phyloP scores from a whole-genome alignment of 2,888 invertebrate genomes.

The Tribolium freemani region DNA sequence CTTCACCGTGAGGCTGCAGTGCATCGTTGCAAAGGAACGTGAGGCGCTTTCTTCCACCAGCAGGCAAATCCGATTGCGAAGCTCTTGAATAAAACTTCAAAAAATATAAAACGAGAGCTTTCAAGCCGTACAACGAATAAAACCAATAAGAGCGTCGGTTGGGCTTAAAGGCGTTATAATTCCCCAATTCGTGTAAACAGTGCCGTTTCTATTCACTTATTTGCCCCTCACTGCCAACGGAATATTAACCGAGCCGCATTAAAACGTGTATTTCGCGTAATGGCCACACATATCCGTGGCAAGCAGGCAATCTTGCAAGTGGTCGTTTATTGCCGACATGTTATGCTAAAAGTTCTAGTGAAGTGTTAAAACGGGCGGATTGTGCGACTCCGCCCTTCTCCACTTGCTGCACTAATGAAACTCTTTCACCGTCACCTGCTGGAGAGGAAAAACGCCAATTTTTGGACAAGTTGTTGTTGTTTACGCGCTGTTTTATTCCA shows the following conservation, averaged over 20 bases:
- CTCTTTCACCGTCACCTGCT: constrained; percentile 23
- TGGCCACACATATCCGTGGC: constrained; percentile 1
- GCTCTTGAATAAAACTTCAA: background rate
- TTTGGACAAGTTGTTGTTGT: background rate
- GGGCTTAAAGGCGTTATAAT: constrained; percentile 19
- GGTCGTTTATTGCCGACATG: constrained; percentile 33
- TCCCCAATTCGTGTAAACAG: constrained; percentile 16
- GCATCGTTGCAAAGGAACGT: constrained; percentile 26
- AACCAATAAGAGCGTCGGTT: constrained; percentile 4
- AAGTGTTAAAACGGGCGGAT: constrained; percentile 26
- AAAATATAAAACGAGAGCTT: constrained; percentile 11
- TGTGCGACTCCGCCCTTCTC: constrained; percentile 26
- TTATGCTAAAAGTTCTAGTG: constrained; percentile 42
- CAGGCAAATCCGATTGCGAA: constrained; percentile 13
- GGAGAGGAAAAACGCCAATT: background rate
- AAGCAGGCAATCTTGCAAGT: constrained; percentile 32
- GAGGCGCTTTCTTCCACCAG: background rate
- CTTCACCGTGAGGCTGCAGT: constrained; percentile 3
- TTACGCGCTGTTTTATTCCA: constrained; percentile 7
- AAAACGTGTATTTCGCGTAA: constrained; percentile 17
- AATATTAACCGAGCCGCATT: constrained; percentile 18
- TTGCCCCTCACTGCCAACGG: background rate
- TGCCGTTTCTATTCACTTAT: constrained; percentile 27
- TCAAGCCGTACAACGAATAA: background rate
- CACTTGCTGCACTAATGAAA: constrained; percentile 36